Evolutionary conservation across 2,888 invertebrate species (phyloP).

Genomic region (Parnassius orleans): DNA sequence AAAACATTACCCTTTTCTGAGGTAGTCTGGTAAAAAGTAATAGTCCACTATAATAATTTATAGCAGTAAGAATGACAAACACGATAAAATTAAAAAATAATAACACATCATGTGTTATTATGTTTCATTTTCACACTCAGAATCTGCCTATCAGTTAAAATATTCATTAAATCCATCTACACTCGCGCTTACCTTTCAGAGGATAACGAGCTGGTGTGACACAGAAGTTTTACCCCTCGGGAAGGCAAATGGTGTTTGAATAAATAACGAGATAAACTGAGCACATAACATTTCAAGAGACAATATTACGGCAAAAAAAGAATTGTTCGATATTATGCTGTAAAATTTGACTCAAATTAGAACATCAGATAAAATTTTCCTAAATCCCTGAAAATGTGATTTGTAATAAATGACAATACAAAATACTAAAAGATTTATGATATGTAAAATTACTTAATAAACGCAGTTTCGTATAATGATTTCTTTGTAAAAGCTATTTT

Average conservation of each 20-base stretch:
- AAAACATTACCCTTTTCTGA: too few species aligned
- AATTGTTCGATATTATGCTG: constrained; percentile 5
- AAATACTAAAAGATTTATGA: too few species aligned
- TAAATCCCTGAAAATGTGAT: too few species aligned
- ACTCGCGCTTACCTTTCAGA: constrained; percentile 6
- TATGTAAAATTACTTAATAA: too few species aligned
- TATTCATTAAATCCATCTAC: constrained; percentile 13
- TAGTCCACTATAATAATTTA: too few species aligned
- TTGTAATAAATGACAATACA: too few species aligned
- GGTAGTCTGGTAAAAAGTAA: too few species aligned
- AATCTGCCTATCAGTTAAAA: constrained; percentile 4
- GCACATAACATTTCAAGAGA: constrained; percentile 27
- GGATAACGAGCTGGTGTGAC: constrained; percentile 10
- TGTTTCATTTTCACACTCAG: background rate
- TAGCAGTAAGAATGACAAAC: too few species aligned
- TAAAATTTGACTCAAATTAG: background rate
- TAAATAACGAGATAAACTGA: constrained; percentile 28
- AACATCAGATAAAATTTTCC: too few species aligned
- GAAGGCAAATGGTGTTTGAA: constrained; percentile 16
- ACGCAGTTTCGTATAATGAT: too few species aligned
- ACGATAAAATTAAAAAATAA: background rate
- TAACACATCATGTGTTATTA: too few species aligned
- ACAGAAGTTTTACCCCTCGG: background rate
- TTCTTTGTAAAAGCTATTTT: too few species aligned
- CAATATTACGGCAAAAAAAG: constrained; percentile 26